Evolutionary conservation across 2,888 invertebrate genomes (phyloP), one percentile per base, ranked within the genome.

Genomic region (Hyles lineata): DNA sequence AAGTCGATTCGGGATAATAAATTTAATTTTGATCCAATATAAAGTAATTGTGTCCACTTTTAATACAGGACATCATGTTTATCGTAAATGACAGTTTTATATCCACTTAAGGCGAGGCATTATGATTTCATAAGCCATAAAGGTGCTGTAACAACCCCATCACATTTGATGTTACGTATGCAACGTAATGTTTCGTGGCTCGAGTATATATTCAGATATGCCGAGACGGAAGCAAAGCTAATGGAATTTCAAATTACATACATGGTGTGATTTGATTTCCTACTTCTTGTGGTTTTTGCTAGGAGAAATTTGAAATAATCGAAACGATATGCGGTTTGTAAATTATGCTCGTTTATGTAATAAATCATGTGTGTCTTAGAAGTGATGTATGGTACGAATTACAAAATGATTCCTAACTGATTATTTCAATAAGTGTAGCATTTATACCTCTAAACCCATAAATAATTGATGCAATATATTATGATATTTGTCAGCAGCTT

Each of bases 181-280:
- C 67, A 59, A 59, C 17, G 35, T 32, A 55, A 61, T 60, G 70
- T 61, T 70, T 52, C 59, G 72, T 73, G 78, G 72, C 74, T 55
- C n/a, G 19, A 76, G 75, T 83, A 82, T 81, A 81, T 83, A 82
- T 83, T 83, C 81, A 83, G 79, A 79, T 78, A 74, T 72, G 76
- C 76, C 72, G 67, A 67, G 67, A 74, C 80, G 75, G 77, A 79
- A 78, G 77, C 76, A 72, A 71, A 70, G 74, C 55, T 85, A 84
- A 87, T 85, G 84, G 85, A 85, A 85, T 85, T 82, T 79, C 77
- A 80, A 82, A 87, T 83, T 76, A 79, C 76, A 70, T 78, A 70
- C 77, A 71, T 67, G 32, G 8, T 62, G 61, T 15, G 67, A 67
- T 25, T 67, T 50, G 21, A 43, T 43, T 43, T 19, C 21, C 7